Conservation (phyloP, 2,797 vertebrate species). For the Apogon hyalosoma region DNA sequence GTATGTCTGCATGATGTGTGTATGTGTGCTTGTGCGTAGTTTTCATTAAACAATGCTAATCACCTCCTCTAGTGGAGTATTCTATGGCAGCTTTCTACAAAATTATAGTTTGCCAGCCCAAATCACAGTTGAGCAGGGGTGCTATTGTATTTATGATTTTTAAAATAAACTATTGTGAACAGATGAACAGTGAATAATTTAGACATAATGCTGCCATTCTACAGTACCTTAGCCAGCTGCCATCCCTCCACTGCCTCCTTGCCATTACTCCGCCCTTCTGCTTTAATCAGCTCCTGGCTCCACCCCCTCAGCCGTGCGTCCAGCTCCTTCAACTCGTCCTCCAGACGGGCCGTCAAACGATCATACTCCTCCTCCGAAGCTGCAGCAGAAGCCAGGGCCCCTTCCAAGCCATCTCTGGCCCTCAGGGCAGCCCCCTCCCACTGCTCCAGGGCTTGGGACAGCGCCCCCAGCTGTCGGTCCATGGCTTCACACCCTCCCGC, state of each 20-base stretch:
- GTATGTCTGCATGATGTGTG: slow-evolving; percentile 41
- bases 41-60: slow-evolving; percentile 63
- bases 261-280: slow-evolving; percentile 88
- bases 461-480: slow-evolving; percentile 91
- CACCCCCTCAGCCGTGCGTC: slow-evolving; percentile 85
- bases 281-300: slow-evolving; percentile 84
- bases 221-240: slow-evolving; percentile 90
- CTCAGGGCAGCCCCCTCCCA: slow-evolving; percentile 91
- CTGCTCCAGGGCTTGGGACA: slow-evolving; percentile 92
- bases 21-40: slow-evolving; percentile 33
- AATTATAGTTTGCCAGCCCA: slow-evolving; percentile 24
- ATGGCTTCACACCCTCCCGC: slow-evolving; percentile 89
- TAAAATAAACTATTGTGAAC: slow-evolving; percentile 49
- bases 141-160: slow-evolving; percentile 42
- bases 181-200: slow-evolving; percentile 45
- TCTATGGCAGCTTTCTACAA: slow-evolving; percentile 38
- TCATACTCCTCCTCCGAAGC: slow-evolving; percentile 91
- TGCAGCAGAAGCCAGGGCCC: slow-evolving; percentile 85
- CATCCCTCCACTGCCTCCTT: slow-evolving; percentile 89
- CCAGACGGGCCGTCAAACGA: slow-evolving; percentile 83
- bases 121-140: slow-evolving; percentile 18
- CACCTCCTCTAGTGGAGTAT: slow-evolving; percentile 43
- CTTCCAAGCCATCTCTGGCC: slow-evolving; percentile 86
- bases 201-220: slow-evolving; percentile 20
- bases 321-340: slow-evolving; percentile 86